Base-by-base conservation (phyloP, 2,888 invertebrate species). In the Nomada flava region DNA sequence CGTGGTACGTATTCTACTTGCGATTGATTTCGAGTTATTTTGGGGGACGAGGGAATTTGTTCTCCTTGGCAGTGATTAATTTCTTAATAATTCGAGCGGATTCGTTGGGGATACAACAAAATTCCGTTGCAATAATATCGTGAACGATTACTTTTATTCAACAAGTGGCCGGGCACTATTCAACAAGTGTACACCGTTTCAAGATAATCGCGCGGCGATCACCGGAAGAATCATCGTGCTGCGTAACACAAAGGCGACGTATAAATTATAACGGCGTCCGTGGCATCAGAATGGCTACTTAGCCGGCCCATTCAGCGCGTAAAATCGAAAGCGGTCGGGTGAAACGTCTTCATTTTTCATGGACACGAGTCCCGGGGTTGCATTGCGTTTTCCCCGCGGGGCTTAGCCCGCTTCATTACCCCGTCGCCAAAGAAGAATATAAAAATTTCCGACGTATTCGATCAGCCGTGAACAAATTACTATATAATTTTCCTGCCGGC, bases 401-500 rank as follows among this genome's bases (percentile, higher is more conserved):
- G 75, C 55, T 52, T 70, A 55, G 47, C 57, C 65, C 75, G 75
- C 69, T 71, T 80, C 79, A 57, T 82, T 76, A 80, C 71, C 52
- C 67, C 67, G 9, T 36, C 60, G 64, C 77, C 70, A 77, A 77
- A 76, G 77, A 74, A 72, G 72, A 76, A 69, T 52, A 81, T 57
- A 77, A 83, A 77, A 72, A 23, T 23, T 15, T 82, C 42, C 70
- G 83, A 83, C 79, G 76, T 75, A 76, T 84, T 77, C 84, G 84
- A 84, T 84, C 83, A 77, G 74, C 83, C 71, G 68, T 63, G 77
- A 83, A 84, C 83, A 83, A 84, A 84, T 83, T 84, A 83, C 83
- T 83, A 71, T 80, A 84, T 83, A 83, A 84, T 88, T 84, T 86
- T 82, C 86, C 85, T 80, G 74, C 76, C 76, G 74, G 73, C 81